phyloP scores from a whole-genome alignment of 2,113 vertebrate species.

The Eulemur rufifrons region DNA sequence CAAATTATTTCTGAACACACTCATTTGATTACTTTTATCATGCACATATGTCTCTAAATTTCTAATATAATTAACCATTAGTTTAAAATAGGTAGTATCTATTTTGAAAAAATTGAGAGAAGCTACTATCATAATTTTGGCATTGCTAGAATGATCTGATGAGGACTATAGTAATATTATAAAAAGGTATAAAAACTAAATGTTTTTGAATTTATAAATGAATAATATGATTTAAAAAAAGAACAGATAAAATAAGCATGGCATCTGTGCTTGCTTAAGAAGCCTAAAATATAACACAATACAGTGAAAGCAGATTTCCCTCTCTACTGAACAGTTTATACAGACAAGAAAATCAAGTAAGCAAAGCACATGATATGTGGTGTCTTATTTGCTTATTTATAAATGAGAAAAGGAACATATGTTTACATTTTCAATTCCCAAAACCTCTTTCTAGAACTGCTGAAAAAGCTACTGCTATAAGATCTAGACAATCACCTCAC shows the following conservation, averaged over 20 bases:
- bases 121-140: background rate
- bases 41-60: background rate
- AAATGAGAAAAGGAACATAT: background rate
- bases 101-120: conserved; percentile 5
- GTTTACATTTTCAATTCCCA: conserved; percentile 13
- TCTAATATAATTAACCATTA: background rate
- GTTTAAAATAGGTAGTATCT: background rate
- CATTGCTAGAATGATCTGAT: background rate
- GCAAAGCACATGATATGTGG: background rate
- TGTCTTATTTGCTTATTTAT: background rate
- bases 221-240: background rate
- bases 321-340: background rate
- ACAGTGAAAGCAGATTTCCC: background rate
- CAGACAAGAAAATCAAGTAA: background rate
- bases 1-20: background rate
- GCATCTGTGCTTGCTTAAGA: background rate
- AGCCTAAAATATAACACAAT: background rate
- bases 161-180: background rate
- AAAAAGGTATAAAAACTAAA: conserved; percentile 1
- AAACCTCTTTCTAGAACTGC: background rate
- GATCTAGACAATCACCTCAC: background rate
- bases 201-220: background rate
- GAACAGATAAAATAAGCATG: background rate
- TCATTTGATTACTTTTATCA: background rate
- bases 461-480: background rate